Percentiles rank a stretch among this genome's conserved stretches.
phyloP scores from a whole-genome alignment of 2,797 vertebrate species.

The Spheniscus humboldti region DNA sequence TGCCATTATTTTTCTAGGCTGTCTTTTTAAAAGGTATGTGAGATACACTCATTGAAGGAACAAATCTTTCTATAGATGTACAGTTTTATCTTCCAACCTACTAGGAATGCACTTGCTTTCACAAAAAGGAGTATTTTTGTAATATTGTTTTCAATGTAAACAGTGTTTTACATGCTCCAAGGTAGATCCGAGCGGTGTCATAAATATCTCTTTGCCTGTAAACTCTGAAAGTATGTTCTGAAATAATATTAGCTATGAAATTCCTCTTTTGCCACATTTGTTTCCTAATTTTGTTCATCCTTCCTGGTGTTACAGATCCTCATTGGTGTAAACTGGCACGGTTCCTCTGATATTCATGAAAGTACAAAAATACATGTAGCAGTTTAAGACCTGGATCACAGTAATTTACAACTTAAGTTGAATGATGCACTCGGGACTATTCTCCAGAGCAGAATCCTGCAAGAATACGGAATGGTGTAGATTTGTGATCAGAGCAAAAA shows the following conservation, averaged over 20 bases:
- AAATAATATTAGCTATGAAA: neutral
- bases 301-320: neutral
- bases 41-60: neutral
- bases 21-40: neutral
- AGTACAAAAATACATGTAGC: neutral
- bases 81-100: neutral
- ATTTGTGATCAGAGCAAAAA: neutral
- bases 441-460: neutral
- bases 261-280: neutral
- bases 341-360: neutral
- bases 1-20: neutral
- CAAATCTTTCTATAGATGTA: neutral
- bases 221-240: neutral
- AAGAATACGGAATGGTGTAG: neutral
- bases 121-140: neutral
- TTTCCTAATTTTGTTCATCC: neutral
- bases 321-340: neutral
- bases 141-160: neutral
- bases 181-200: neutral
- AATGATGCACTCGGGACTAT: neutral
- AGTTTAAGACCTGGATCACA: neutral
- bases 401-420: neutral
- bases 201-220: neutral
- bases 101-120: neutral
- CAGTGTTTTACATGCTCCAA: neutral